Evolutionary conservation across 2,113 vertebrate genomes (phyloP).

Genomic region (Microcebus tavaratra): DNA sequence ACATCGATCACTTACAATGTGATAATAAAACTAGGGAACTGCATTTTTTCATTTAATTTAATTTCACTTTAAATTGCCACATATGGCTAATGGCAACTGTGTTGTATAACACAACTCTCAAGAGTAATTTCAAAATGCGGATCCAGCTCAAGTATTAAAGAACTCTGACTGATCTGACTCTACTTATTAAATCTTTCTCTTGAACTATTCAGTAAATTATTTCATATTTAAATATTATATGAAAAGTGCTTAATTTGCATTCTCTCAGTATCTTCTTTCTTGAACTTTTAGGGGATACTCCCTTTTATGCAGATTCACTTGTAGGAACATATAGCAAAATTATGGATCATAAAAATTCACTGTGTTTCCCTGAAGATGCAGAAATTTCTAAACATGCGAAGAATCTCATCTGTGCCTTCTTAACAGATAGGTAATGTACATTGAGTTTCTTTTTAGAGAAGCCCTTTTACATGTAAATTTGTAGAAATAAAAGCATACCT

Average conservation of each 20-base stretch:
- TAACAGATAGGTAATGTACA: constrained; percentile 93
- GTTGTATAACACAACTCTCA: background rate
- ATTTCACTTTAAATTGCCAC: background rate
- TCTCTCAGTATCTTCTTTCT: constrained; percentile 41
- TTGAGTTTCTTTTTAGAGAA: constrained; percentile 46
- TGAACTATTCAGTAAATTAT: background rate
- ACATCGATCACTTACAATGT: background rate
- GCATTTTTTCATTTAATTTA: background rate
- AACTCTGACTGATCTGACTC: background rate
- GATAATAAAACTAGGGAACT: background rate
- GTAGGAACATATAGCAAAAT: constrained; percentile 99
- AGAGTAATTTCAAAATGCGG: background rate
- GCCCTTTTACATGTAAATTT: constrained; percentile 15
- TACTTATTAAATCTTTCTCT: background rate
- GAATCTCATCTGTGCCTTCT: constrained; percentile 98
- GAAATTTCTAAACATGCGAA: constrained; percentile 98
- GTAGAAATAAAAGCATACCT: background rate
- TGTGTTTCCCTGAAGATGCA: constrained; percentile 97
- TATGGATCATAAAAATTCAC: constrained; percentile 99
- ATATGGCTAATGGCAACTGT: background rate
- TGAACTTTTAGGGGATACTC: constrained; percentile 93
- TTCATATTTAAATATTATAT: constrained; percentile 14
- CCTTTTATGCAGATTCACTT: constrained; percentile 98
- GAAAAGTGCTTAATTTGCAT: constrained; percentile 32
- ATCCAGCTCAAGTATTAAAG: background rate